Evolutionary conservation across 2,113 vertebrate species (phyloP), one percentile per base, ranked within the genome.

Genomic region (Etheostoma spectabile): DNA sequence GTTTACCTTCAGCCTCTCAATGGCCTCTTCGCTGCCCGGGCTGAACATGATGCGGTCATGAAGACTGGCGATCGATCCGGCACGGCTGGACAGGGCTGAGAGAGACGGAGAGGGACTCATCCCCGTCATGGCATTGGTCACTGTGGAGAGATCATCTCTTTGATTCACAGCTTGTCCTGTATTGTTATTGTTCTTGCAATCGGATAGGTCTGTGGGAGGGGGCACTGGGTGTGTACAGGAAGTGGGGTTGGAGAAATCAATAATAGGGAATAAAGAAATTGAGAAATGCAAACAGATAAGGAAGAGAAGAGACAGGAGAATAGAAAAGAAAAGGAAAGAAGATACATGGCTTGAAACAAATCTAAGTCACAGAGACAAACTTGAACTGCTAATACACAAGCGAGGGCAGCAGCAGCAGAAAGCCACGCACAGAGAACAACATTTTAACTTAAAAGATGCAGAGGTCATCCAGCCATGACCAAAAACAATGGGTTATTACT

Each of bases 81-180:
- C 97, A 0, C 97, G 97, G 91, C 98, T 99, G 93, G 98, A 97
- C 91, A 99, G 84, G 86, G 96, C 97, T 0, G 98, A 96, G 79
- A 99, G 96, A 61, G 98, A 97, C 62, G 97, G 97, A 30, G 98
- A 99, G 69, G 98, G 98, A 85, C 97, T 99, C 96, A 99, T 97
- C 89, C 97, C 97, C 5, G 97, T 97, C 80, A 99, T 97, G 89
- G 97, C 96, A 56, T 98, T 98, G 95, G 97, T 98, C 97, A 99
- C 98, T 99, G 98, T 96, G 97, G 96, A 99, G 95, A 98, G 95
- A 97, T 97, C 97, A 97, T 93, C 95, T 89, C 92, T 95, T 94
- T 96, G 95, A 95, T 94, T 97, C 96, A 96, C 88, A 93, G 93
- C 91, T 90, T 90, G 88, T 92, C 80, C 86, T 93, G 91, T 95